Base-by-base conservation (phyloP, 1,140 invertebrate species). In the Drosophila kepulauana region DNA sequence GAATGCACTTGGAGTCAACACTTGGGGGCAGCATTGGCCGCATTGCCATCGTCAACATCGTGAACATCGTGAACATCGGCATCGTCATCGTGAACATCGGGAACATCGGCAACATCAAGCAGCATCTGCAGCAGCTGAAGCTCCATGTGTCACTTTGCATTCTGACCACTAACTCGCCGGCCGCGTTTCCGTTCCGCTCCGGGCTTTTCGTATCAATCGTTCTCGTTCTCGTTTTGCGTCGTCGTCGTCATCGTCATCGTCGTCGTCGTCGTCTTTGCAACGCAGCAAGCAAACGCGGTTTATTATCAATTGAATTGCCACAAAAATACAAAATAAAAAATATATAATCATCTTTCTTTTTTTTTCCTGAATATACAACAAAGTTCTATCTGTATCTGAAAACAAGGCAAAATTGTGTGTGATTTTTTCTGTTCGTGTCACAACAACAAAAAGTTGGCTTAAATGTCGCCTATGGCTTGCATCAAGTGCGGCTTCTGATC, bases 91-190 rank as follows among this genome's bases (percentile, higher is more conserved):
- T 20, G 2, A 20, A 20, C 20, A 20, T 20, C 20, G 20, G 33
- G 15, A 5, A 35, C 68, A 72, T 61, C 62, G 33, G 33, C 46
- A 59, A 33, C 45, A 67, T 52, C 35, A 57, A 52, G 20, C 61
- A 57, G 73, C 77, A 67, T 25, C 69, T 49, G 45, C 61, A 57
- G 45, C 61, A 49, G 61, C 72, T 75, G 65, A 58, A 71, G 62
- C 79, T 80, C 69, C 82, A 91, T 90, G 87, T 92, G 90, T 92
- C 87, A 91, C 87, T 92, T 76, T 91, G 87, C 87, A 91, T 92
- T 91, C 73, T 92, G 91, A 92, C 91, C 91, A 92, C 91, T 86
- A 86, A 92, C 91, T 90, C 81, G 91, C 84, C 91, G 91, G 91
- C 91, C 81, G 81, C 87, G 85, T 88, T 89, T 92, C 90, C 91